A percentile compares a stretch with the other conserved stretches of the same genome.
phyloP scores from a whole-genome alignment of 2,888 invertebrate genomes.

The Tineola bisselliella region DNA sequence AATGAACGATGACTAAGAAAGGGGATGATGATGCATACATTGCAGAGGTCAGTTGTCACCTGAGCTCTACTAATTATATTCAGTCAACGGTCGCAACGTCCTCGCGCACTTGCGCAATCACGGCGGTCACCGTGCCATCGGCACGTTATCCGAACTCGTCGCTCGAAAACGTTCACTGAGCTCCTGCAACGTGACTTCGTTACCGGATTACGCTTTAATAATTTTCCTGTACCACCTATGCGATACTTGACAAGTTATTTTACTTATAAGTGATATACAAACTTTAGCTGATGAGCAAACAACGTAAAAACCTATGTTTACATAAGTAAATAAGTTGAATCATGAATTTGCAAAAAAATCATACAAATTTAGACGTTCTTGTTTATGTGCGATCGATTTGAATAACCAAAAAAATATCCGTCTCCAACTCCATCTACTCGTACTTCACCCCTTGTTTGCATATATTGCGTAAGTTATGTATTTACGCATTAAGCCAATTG shows the following conservation, averaged over 20 bases:
- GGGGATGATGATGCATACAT: not conserved
- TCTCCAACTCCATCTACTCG: not conserved
- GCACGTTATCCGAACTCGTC: conserved; percentile 6
- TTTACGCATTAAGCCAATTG: conserved; percentile 8
- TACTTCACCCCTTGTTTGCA: not conserved
- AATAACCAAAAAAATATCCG: conserved; percentile 1
- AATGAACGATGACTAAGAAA: conserved; percentile 10
- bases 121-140: conserved; percentile 12
- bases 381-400: conserved; percentile 7
- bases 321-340: not conserved
- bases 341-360: conserved; percentile 6
- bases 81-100: conserved; percentile 23
- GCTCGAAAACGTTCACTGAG: not conserved
- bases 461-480: conserved; percentile 10
- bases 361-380: not conserved
- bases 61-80: conserved; percentile 26
- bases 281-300: not conserved
- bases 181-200: conserved; percentile 41
- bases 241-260: conserved; percentile 7
- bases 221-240: conserved; percentile 33
- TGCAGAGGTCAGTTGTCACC: conserved; percentile 7
- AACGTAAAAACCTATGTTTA: conserved; percentile 7
- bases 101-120: conserved; percentile 18
- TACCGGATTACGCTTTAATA: conserved; percentile 40
- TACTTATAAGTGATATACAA: not conserved